Evolutionary conservation across 2,888 invertebrate genomes (phyloP).

Genomic region (Spodoptera picta): DNA sequence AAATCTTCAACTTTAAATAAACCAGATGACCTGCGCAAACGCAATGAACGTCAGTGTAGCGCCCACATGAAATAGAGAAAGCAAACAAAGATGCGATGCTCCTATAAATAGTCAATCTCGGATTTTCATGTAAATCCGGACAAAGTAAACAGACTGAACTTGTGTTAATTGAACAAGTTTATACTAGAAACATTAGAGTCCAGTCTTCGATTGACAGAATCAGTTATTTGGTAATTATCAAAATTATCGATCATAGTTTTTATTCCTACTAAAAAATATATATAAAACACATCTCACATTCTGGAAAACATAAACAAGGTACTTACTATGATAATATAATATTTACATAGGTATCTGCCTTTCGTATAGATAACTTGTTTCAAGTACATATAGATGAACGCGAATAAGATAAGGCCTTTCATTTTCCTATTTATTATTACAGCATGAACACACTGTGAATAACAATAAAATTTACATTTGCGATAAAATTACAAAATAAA

Average conservation of each 20-base stretch:
- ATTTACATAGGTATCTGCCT: not conserved
- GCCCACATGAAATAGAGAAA: constrained; percentile 62
- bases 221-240: too few species aligned
- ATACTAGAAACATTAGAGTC: too few species aligned
- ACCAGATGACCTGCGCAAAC: constrained; percentile 61
- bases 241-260: too few species aligned
- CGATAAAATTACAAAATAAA: constrained; percentile 47
- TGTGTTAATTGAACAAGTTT: constrained; percentile 16
- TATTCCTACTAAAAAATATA: too few species aligned
- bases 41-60: constrained; percentile 61
- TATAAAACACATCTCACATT: too few species aligned
- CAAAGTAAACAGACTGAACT: constrained; percentile 9
- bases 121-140: constrained; percentile 20
- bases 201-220: too few species aligned
- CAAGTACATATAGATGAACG: constrained; percentile 9
- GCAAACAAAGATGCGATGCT: constrained; percentile 62
- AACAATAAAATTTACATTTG: constrained; percentile 41
- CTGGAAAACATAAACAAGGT: too few species aligned
- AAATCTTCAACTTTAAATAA: constrained; percentile 60
- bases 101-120: constrained; percentile 47
- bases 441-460: constrained; percentile 8
- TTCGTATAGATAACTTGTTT: constrained; percentile 2
- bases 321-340: too few species aligned
- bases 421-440: constrained; percentile 29
- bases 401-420: constrained; percentile 35